Evolutionary conservation across 2,888 invertebrate species (phyloP), one percentile per base, ranked within the genome.

Genomic region (Drepanosiphum platanoidis): DNA sequence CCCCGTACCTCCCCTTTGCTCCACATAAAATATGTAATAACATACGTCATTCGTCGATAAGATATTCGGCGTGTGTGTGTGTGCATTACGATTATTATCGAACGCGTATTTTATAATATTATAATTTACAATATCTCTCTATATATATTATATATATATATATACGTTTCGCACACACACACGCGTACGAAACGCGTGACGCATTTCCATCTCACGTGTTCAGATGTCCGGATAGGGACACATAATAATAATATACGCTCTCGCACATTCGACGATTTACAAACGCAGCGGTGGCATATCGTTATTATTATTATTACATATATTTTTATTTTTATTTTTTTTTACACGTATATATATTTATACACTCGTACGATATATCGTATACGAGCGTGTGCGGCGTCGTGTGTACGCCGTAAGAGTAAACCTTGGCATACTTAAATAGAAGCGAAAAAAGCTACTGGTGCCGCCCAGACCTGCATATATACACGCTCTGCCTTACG

Each of bases 351-450:
- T 71, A 71, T 42, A 71, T 42, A 39, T 39, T 18, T 52, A 34
- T 42, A 9, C 13, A 13, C n/a, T 0, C 42, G 58, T 58, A 27
- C 30, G 32, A n/a, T n/a, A n/a, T n/a, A n/a, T n/a, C n/a, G 71
- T 36, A n/a, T n/a, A 39, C 36, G 61, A 22, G 64, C 34, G 2
- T 68, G 64, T 64, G 39, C 18, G 42, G 30, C 7, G 78, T 46
- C 30, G n/a, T 32, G 46, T 36, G 27, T 58, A 80, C 5, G 58
- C 22, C 22, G 46, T 71, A n/a, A n/a, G n/a, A n/a, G n/a, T n/a
- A 82, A 82, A 82, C 81, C 81, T 84, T 84, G 84, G 84, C 84
- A 84, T 84, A 84, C 84, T 84, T 84, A 68, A 83, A 74, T 46
- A 36, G 83, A 75, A 74, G 84, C 77, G 84, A 75, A 84, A 77